Evolutionary conservation across 1,140 invertebrate genomes (phyloP).

Genomic region (Heliconius nattereri): DNA sequence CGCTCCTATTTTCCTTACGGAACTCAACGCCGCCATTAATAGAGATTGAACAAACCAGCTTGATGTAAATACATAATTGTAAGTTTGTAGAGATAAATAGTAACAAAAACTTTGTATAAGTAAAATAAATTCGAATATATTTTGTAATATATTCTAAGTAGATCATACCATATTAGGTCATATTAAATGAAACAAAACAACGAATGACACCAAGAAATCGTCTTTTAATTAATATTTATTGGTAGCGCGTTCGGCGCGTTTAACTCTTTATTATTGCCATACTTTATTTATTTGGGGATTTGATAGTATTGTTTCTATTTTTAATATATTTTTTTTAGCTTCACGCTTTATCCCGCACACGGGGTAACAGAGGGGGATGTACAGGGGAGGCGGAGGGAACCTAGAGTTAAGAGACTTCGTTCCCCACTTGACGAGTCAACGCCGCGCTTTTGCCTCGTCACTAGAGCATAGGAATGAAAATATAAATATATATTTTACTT

Average conservation of each 20-base stretch:
- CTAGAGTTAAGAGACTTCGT: no score
- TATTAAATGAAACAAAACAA: slow-evolving; percentile 3
- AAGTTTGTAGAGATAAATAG: background rate
- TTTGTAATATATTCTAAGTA: background rate
- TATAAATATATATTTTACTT: background rate
- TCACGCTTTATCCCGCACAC: no score
- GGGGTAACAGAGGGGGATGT: no score
- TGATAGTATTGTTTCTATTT: background rate
- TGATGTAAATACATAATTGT: no score
- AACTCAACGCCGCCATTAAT: no score
- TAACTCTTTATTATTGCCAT: slow-evolving; percentile 1
- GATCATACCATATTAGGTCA: background rate
- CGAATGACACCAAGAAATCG: slow-evolving; percentile 32
- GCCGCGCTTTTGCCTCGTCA: no score
- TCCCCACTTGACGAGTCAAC: no score
- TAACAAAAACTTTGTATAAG: background rate
- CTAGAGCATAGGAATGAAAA: no score
- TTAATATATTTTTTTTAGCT: background rate
- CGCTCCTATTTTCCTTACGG: no score
- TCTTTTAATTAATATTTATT: slow-evolving; percentile 49
- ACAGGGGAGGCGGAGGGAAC: no score
- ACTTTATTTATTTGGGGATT: background rate
- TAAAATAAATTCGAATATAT: background rate
- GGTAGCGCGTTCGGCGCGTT: slow-evolving; percentile 35
- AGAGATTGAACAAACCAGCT: no score